Evolutionary conservation across 2,113 vertebrate species (phyloP).

Genomic region (Phainopepla nitens): DNA sequence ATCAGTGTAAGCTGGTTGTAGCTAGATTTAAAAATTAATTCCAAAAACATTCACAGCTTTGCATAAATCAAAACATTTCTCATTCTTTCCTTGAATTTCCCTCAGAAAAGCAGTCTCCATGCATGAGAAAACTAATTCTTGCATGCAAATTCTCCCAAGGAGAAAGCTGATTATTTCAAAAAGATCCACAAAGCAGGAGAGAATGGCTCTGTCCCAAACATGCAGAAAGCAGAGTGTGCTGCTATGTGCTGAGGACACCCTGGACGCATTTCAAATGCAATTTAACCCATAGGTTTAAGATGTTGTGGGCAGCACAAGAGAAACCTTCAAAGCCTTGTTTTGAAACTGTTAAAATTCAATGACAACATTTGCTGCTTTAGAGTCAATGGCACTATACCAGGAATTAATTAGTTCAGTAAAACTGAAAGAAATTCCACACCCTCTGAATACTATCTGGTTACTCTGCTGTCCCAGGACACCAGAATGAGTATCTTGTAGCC

Average conservation of each 20-base stretch:
- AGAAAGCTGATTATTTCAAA: conserved; percentile 35
- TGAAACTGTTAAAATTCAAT: neutral
- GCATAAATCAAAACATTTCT: conserved; percentile 39
- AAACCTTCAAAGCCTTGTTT: neutral
- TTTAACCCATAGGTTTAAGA: neutral
- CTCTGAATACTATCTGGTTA: neutral
- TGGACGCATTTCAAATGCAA: neutral
- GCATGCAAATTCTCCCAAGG: neutral
- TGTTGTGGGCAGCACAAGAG: neutral
- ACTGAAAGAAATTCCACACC: neutral
- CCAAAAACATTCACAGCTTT: conserved; percentile 32
- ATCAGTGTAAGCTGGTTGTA: neutral
- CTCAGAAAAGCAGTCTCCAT: neutral
- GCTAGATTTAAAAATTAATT: conserved; percentile 46
- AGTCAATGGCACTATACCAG: neutral
- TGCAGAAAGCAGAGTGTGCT: neutral
- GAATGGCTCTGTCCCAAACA: neutral
- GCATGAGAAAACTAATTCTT: conserved; percentile 44
- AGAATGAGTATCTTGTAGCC: neutral
- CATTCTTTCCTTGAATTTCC: conserved; percentile 16
- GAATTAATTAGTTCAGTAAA: neutral
- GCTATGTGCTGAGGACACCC: neutral
- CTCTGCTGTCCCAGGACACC: neutral
- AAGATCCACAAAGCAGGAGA: neutral
- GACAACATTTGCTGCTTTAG: neutral